Evolutionary conservation across 2,113 vertebrate species (phyloP).

Genomic region (Anoura caudifer): DNA sequence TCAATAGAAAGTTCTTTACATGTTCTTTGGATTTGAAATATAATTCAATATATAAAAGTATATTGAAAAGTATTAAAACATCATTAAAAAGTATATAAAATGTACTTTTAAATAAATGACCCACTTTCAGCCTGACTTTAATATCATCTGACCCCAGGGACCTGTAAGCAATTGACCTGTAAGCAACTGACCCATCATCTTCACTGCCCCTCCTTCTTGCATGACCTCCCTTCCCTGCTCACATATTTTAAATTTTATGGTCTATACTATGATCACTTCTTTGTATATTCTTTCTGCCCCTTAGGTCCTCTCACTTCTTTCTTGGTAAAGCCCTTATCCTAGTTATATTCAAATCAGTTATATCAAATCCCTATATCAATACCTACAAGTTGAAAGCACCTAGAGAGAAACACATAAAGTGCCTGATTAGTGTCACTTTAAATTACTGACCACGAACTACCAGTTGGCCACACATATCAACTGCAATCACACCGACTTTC

Average conservation of each 20-base stretch:
- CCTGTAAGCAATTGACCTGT: background rate
- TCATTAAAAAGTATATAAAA: background rate
- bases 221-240: background rate
- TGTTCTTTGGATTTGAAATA: conserved; percentile 8
- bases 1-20: background rate
- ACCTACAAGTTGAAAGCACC: background rate
- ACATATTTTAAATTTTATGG: background rate
- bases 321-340: background rate
- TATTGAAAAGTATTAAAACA: no score
- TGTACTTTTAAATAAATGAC: background rate
- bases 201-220: background rate
- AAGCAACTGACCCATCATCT: background rate
- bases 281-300: background rate
- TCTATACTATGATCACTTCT: background rate
- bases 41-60: background rate
- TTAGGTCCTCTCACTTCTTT: background rate
- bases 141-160: background rate
- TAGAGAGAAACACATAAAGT: background rate
- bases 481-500: background rate
- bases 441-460: background rate
- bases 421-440: background rate
- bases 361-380: background rate
- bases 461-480: background rate
- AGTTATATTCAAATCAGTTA: background rate
- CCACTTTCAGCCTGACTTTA: background rate